Percentiles rank a stretch among this genome's conserved stretches.
Conservation (phyloP, 2,888 invertebrate species). For the Tyria jacobaeae region DNA sequence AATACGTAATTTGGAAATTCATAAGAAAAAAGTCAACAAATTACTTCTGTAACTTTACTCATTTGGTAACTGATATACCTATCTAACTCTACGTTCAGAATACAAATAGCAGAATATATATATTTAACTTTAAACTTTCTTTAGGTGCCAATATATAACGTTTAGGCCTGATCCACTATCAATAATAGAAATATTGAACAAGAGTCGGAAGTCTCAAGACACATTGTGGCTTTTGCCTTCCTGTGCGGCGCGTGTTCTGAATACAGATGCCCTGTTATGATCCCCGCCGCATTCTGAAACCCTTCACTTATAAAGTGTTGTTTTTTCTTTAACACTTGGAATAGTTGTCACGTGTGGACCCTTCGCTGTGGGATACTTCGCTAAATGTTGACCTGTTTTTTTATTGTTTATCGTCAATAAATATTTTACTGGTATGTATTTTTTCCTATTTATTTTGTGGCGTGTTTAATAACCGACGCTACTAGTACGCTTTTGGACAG, state of each 20-base stretch:
- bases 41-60: constrained; percentile 33
- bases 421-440: constrained; percentile 28
- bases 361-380: constrained; percentile 42
- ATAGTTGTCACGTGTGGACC: constrained; percentile 62
- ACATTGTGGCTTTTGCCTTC: constrained; percentile 80
- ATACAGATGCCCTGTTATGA: constrained; percentile 71
- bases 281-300: constrained; percentile 62
- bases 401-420: constrained; percentile 27
- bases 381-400: constrained; percentile 43
- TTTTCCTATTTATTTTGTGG: constrained; percentile 4
- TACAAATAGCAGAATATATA: constrained; percentile 32
- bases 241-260: constrained; percentile 66
- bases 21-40: constrained; percentile 40
- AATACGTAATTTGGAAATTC: constrained; percentile 48
- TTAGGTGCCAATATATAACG: constrained; percentile 48
- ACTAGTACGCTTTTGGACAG: no score
- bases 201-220: constrained; percentile 74
- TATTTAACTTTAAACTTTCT: constrained; percentile 32
- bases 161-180: constrained; percentile 57
- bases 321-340: constrained; percentile 63
- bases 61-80: constrained; percentile 33
- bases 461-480: no score
- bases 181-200: constrained; percentile 79
- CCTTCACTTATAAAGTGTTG: constrained; percentile 69
- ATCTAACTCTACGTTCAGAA: constrained; percentile 25